Conservation (phyloP, 2,113 vertebrate species). For the Ammodytes marinus region DNA sequence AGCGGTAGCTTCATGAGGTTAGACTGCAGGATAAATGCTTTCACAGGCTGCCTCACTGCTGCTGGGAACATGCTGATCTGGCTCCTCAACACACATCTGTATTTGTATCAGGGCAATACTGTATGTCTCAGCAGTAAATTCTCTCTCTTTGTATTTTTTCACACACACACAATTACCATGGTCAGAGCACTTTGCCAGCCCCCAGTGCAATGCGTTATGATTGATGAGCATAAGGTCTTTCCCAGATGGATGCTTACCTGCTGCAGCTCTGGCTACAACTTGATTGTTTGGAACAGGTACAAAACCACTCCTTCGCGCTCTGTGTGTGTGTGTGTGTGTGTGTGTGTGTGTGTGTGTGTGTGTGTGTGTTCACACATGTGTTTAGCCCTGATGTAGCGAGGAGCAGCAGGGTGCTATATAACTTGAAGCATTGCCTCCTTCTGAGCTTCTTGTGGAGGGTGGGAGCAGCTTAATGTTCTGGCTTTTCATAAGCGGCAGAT, state of each 20-base stretch:
- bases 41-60: slow-evolving; percentile 56
- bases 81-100: slow-evolving; percentile 74
- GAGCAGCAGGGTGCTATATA: slow-evolving; percentile 40
- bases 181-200: slow-evolving; percentile 58
- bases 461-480: slow-evolving; percentile 48
- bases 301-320: slow-evolving; percentile 28
- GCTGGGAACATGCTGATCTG: slow-evolving; percentile 65
- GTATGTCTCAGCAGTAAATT: slow-evolving; percentile 61
- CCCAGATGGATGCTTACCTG: slow-evolving; percentile 76
- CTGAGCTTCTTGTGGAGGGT: slow-evolving; percentile 10
- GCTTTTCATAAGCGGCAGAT: slow-evolving; percentile 51
- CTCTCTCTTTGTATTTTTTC: slow-evolving; percentile 38
- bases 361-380: slow-evolving; percentile 21
- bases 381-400: slow-evolving; percentile 26
- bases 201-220: slow-evolving; percentile 58
- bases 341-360: not conserved
- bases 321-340: slow-evolving; percentile 10
- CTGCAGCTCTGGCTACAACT: slow-evolving; percentile 49
- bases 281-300: slow-evolving; percentile 24
- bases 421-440: slow-evolving; percentile 30
- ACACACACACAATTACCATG: slow-evolving; percentile 53
- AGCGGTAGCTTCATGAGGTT: slow-evolving; percentile 46
- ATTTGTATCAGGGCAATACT: slow-evolving; percentile 69
- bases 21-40: slow-evolving; percentile 47
- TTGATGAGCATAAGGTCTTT: slow-evolving; percentile 76